These are phyloP conservation scores for Catocala sponsa DNA, from an alignment of 2,888 invertebrate genomes.

Conservation along the genomic window DNA sequence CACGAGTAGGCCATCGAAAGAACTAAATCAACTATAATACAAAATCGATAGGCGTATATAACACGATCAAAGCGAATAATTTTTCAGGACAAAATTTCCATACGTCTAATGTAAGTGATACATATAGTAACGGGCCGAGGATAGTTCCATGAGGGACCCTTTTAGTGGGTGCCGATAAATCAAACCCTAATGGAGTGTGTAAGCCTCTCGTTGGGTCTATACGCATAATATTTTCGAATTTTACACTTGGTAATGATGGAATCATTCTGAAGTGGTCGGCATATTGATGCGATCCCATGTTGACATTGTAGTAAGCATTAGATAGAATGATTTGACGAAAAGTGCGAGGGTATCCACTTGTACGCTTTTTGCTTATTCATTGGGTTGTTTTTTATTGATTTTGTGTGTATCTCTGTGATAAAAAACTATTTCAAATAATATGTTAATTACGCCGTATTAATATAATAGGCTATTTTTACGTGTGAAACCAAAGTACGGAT, in stretches of 20 bases:
- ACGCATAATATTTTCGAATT: conserved; percentile 79
- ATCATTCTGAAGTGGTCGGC: conserved; percentile 60
- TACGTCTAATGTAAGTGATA: conserved; percentile 81
- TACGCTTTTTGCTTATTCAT: conserved; percentile 39
- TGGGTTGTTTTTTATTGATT: conserved; percentile 32
- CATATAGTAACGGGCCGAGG: conserved; percentile 74
- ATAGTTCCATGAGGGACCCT: conserved; percentile 81
- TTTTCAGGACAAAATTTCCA: conserved; percentile 76
- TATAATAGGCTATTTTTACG: too few relatives aligned
- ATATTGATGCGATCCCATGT: conserved; percentile 65
- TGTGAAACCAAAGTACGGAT: too few relatives aligned
- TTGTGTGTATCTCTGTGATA: conserved; percentile 4
- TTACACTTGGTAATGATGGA: conserved; percentile 68
- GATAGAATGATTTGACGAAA: conserved; percentile 54
- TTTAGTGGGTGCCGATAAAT: conserved; percentile 84
- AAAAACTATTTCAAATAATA: not conserved
- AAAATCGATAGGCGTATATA: conserved; percentile 44
- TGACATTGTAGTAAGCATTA: conserved; percentile 62
- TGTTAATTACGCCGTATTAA: too few relatives aligned
- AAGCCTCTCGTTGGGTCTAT: conserved; percentile 68
- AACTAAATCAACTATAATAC: conserved; percentile 25
- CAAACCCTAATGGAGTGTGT: conserved; percentile 83
- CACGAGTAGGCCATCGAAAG: conserved; percentile 6
- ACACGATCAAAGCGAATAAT: conserved; percentile 75
- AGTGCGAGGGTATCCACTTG: conserved; percentile 32